Evolutionary conservation across 1,140 invertebrate genomes (phyloP).

Genomic region (Archivesica marissinica): DNA sequence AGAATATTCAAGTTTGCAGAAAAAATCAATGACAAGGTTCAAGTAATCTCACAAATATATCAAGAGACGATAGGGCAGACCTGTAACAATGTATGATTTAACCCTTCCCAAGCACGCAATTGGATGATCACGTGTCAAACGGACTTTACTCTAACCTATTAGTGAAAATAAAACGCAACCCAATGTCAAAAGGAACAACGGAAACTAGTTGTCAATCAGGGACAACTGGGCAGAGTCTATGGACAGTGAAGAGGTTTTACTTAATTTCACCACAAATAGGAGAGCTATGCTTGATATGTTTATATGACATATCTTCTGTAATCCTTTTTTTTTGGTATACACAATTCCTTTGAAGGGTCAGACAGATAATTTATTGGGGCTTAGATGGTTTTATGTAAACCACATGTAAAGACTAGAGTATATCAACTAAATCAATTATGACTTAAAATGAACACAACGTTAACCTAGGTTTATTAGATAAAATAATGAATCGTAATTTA

Average conservation of each 20-base stretch:
- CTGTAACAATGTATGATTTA: constrained; percentile 7
- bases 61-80: not conserved
- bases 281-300: too few relatives aligned
- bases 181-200: not conserved
- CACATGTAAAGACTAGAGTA: not conserved
- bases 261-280: not conserved
- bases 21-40: not conserved
- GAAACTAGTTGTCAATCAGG: not conserved
- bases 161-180: constrained; percentile 19
- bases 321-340: too few relatives aligned
- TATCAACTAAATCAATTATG: too few relatives aligned
- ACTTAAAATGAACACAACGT: too few relatives aligned
- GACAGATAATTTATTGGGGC: not conserved
- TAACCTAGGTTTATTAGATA: too few relatives aligned
- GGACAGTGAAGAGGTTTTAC: not conserved
- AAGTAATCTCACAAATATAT: constrained; percentile 8
- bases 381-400: not conserved
- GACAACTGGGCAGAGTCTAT: not conserved
- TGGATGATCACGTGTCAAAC: constrained; percentile 15
- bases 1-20: not conserved
- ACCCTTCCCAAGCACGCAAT: not conserved
- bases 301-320: too few relatives aligned
- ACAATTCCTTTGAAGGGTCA: too few relatives aligned
- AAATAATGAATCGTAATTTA: too few relatives aligned
- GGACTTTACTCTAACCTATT: not conserved